phyloP scores from a whole-genome alignment of 2,888 invertebrate species.

The Chrysomela aeneicollis region DNA sequence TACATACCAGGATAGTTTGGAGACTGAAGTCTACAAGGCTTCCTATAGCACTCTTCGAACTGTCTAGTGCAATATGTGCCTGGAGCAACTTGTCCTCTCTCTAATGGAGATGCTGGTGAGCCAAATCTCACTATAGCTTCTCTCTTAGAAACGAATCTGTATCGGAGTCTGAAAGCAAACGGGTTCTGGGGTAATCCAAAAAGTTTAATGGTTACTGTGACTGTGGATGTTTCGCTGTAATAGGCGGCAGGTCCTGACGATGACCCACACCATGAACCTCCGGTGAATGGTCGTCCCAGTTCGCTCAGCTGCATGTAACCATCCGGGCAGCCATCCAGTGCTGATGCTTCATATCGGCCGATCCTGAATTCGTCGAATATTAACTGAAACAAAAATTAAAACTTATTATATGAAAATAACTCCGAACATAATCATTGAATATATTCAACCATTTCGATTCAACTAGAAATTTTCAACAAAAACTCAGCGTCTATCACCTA shows the following conservation, averaged over 20 bases:
- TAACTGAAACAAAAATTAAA: slow-evolving; percentile 64
- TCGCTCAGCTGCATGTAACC: slow-evolving; percentile 89
- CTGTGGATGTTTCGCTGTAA: slow-evolving; percentile 90
- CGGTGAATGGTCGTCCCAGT: slow-evolving; percentile 85
- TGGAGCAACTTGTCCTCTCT: slow-evolving; percentile 82
- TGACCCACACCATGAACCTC: slow-evolving; percentile 89
- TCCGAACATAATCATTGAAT: too few relatives aligned
- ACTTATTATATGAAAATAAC: slow-evolving; percentile 2
- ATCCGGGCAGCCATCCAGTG: slow-evolving; percentile 82
- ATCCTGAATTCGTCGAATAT: slow-evolving; percentile 90
- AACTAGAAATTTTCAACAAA: too few relatives aligned
- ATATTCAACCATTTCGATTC: too few relatives aligned
- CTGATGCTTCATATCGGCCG: slow-evolving; percentile 80
- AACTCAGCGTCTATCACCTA: too few relatives aligned
- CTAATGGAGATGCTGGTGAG: slow-evolving; percentile 76
- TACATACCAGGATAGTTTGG: slow-evolving; percentile 92
- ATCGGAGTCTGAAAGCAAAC: slow-evolving; percentile 82
- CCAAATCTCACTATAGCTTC: slow-evolving; percentile 85
- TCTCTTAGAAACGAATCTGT: slow-evolving; percentile 81
- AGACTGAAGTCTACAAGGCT: slow-evolving; percentile 85
- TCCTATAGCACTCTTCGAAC: slow-evolving; percentile 85
- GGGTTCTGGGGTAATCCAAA: slow-evolving; percentile 77
- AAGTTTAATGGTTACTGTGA: slow-evolving; percentile 84
- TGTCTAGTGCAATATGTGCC: slow-evolving; percentile 73
- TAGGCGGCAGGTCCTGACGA: slow-evolving; percentile 83